Percentiles rank a stretch among this genome's conserved stretches.
Evolutionary conservation across 2,113 vertebrate genomes (phyloP).

Genomic region (Dinomys branickii): DNA sequence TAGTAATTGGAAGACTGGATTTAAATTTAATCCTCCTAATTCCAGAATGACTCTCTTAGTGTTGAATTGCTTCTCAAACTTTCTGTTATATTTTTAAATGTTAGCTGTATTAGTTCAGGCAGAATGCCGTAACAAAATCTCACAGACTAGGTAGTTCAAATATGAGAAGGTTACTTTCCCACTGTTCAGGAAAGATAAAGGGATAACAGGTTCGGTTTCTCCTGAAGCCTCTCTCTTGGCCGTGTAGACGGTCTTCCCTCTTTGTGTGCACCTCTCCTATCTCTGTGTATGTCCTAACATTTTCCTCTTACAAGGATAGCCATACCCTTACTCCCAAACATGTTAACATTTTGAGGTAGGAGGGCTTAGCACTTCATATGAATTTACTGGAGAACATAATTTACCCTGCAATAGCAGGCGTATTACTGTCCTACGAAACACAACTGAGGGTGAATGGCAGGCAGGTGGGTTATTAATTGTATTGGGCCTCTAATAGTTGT

Average conservation of each 20-base stretch:
- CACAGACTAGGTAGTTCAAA: background rate
- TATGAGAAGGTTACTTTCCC: background rate
- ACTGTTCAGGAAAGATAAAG: background rate
- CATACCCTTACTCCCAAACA: background rate
- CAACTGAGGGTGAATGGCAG: background rate
- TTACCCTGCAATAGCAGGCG: background rate
- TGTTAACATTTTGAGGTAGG: background rate
- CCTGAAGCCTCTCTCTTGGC: background rate
- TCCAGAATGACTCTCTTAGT: background rate
- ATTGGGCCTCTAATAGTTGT: background rate
- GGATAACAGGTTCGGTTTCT: background rate
- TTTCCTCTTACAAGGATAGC: background rate
- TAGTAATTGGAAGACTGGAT: background rate
- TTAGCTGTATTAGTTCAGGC: background rate
- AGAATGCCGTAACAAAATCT: background rate
- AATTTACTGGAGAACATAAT: background rate
- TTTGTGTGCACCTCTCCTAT: background rate
- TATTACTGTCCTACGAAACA: slow-evolving; percentile 64
- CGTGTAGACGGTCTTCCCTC: background rate
- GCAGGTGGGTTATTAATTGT: background rate
- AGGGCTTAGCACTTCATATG: background rate
- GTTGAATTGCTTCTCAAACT: background rate
- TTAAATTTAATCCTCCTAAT: background rate
- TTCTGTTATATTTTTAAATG: background rate
- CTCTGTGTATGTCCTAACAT: background rate